Percentiles rank a stretch among this genome's conserved stretches.
These are phyloP conservation scores for Mirounga angustirostris DNA, from an alignment of 2,113 vertebrate genomes.

Conservation along the genomic window DNA sequence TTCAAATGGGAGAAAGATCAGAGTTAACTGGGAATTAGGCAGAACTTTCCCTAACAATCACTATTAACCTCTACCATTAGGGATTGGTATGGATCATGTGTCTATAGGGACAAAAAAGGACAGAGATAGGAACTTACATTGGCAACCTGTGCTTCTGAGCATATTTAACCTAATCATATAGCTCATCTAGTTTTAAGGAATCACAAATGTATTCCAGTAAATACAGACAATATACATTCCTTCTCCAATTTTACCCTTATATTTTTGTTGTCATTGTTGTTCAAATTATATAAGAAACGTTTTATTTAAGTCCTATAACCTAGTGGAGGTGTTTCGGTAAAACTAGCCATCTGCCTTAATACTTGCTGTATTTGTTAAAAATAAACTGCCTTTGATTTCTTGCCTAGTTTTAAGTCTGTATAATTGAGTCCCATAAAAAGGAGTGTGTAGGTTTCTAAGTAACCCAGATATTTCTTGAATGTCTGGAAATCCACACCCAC, in stretches of 20 bases:
- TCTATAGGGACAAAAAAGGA: neutral
- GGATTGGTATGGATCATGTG: neutral
- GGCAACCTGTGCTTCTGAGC: neutral
- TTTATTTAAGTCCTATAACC: neutral
- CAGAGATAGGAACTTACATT: neutral
- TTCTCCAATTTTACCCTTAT: neutral
- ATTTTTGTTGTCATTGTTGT: neutral
- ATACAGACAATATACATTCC: neutral
- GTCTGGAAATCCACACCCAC: neutral
- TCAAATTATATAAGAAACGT: neutral
- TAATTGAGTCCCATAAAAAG: neutral
- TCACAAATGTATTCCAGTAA: constrained; percentile 22
- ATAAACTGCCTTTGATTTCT: neutral
- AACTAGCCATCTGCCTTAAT: neutral
- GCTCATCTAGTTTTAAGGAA: constrained; percentile 29
- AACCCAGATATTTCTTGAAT: constrained; percentile 7
- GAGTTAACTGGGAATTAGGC: neutral
- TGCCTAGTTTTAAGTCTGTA: constrained; percentile 14
- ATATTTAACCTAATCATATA: constrained; percentile 27
- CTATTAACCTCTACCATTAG: neutral
- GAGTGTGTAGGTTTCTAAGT: neutral
- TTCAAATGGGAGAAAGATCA: constrained; percentile 16
- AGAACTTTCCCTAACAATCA: neutral
- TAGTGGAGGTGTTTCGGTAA: neutral
- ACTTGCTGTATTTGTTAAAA: neutral